Evolutionary conservation across 2,113 vertebrate genomes (phyloP).

Genomic region (Vidua macroura): DNA sequence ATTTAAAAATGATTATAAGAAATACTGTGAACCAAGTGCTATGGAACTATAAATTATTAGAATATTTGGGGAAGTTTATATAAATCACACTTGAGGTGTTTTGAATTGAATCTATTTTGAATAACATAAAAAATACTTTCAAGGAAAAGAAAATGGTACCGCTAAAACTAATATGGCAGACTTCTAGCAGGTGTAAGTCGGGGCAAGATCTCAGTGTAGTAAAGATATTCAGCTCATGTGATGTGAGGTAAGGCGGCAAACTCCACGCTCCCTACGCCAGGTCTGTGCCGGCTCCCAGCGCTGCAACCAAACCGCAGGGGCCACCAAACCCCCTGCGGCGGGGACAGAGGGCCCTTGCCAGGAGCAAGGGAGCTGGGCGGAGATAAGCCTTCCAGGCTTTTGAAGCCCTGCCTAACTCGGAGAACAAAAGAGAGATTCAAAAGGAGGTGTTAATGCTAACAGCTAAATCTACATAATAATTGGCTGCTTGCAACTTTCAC

Average conservation of each 20-base stretch:
- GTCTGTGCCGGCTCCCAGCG: not conserved
- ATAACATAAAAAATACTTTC: not conserved
- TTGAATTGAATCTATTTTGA: not conserved
- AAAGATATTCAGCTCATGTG: not conserved
- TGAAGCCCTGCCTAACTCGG: not conserved
- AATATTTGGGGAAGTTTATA: not conserved
- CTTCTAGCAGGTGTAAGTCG: not conserved
- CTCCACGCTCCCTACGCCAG: not conserved
- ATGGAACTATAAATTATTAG: not conserved
- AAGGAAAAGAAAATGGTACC: not conserved
- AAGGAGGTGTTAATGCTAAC: constrained; percentile 16
- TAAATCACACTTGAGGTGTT: not conserved
- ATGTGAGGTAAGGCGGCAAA: not conserved
- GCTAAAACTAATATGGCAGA: not conserved
- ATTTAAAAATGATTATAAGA: not conserved
- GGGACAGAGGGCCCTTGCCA: not conserved
- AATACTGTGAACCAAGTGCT: not conserved
- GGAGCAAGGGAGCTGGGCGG: not conserved
- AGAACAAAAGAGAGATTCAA: not conserved
- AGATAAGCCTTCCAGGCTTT: not conserved
- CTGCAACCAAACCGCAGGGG: not conserved
- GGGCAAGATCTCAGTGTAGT: not conserved
- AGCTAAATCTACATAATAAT: not conserved
- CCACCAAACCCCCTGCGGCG: not conserved
- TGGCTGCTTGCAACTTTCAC: not conserved